Base-by-base conservation (phyloP, 2,113 vertebrate genomes). In the Xenopus borealis region DNA sequence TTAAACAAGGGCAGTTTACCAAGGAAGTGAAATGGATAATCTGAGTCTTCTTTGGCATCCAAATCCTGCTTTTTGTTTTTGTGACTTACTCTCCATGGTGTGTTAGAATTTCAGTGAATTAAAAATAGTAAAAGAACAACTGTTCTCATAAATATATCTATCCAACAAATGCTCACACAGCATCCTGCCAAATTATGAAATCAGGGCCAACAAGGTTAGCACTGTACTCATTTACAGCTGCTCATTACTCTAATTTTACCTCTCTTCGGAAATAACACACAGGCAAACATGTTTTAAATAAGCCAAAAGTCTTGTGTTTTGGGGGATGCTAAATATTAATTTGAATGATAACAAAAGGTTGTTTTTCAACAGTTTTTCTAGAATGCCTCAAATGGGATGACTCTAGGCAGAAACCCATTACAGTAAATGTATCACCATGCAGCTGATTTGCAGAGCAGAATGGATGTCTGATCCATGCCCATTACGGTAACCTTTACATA, bases 231-330 rank as follows among this genome's bases (percentile, higher is more conserved):
- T 85, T 82, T 73, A 80, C 53, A 79, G 72, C 75, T 67, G 82
- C 80, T 82, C 79, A 79, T 75, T 50, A 85, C 83, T 80, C 18
- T 66, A 81, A 81, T 82, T 84, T 85, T 80, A 86, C 80, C 70
- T 80, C 76, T 84, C 73, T 18, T 70, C 16, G 27, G 30, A 64
- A 64, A 63, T 63, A 70, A 62, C 64, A 7, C 33, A 64, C 47
- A 44, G 30, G 3, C 4, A 63, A 70, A 27, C 50, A 47, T 50
- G 45, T 50, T 67, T 50, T n/a, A 67, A 67, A 45, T 50, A 14
- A 67, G 14, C 14, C 14, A 50, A 50, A 50, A 50, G 2, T 40
- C 33, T 40, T 7, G 33, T 40, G 33, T 40, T 40, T 40, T 40
- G 33, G 33, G 33, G 5, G 33, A 40, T 40, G 33, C 33, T 40